Conservation (phyloP, 2,113 vertebrate genomes). For the Sakesphorus luctuosus region DNA sequence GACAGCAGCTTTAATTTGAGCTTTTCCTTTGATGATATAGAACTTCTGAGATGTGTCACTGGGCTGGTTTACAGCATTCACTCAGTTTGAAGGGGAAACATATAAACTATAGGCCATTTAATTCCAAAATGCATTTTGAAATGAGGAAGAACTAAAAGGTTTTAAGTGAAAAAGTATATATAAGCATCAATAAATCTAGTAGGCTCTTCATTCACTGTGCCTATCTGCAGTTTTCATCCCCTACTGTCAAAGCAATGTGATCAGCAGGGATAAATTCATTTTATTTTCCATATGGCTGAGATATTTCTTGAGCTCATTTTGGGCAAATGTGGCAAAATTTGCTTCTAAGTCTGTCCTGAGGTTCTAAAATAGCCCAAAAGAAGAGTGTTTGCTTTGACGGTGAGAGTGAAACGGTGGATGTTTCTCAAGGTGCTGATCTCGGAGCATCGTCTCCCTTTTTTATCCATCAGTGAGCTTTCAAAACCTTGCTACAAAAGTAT, state of each 20-base stretch:
- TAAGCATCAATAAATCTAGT: neutral
- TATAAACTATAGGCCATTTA: neutral
- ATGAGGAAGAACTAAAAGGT: neutral
- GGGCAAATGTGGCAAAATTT: conserved; percentile 15
- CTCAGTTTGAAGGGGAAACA: rapidly evolving
- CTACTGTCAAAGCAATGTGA: neutral
- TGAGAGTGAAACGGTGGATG: neutral
- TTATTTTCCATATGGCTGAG: conserved; percentile 30
- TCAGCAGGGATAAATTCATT: conserved; percentile 5
- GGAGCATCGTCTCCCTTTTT: neutral
- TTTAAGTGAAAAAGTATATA: neutral
- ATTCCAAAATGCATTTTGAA: neutral
- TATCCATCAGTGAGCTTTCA: neutral
- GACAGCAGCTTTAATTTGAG: neutral
- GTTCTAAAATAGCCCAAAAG: neutral
- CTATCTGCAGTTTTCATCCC: neutral
- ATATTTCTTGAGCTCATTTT: conserved; percentile 20
- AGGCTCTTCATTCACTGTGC: neutral
- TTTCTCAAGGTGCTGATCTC: conserved; percentile 16
- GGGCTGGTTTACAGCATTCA: neutral
- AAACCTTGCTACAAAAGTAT: conserved; percentile 2
- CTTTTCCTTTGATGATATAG: neutral
- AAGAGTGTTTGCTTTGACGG: neutral
- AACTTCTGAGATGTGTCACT: neutral
- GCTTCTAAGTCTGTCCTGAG: conserved; percentile 1